These are phyloP conservation scores for Maccullochella peelii DNA, from an alignment of 2,113 vertebrate species.

Conservation along the genomic window DNA sequence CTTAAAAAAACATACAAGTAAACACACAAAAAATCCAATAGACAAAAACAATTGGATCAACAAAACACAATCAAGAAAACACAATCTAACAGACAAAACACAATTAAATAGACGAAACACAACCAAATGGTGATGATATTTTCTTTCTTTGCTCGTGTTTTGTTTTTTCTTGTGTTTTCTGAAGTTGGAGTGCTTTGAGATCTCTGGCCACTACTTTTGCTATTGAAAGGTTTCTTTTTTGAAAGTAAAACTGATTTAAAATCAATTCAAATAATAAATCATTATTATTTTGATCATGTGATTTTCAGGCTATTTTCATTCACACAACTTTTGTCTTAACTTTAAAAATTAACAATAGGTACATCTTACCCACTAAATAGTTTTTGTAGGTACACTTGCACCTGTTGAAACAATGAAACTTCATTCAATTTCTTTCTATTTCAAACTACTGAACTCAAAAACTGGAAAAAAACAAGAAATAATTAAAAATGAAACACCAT, in stretches of 20 bases:
- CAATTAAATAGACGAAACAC: not conserved
- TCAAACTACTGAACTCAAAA: slow-evolving; percentile 13
- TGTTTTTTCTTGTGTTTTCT: not conserved
- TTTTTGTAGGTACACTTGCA: not conserved
- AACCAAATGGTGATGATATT: not conserved
- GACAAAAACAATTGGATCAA: not conserved
- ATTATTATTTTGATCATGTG: not conserved
- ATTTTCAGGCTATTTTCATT: slow-evolving; percentile 1
- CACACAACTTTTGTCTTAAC: not conserved
- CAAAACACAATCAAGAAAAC: not conserved
- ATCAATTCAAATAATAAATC: not conserved
- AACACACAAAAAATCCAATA: not conserved
- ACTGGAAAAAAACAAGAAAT: slow-evolving; percentile 37
- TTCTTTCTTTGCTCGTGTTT: not conserved
- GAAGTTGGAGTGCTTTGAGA: not conserved
- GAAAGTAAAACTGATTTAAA: not conserved
- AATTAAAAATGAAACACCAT: slow-evolving; percentile 35
- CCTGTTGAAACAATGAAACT: not conserved
- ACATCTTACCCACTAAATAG: not conserved
- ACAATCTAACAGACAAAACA: not conserved
- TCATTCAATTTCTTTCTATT: not conserved
- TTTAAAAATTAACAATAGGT: not conserved
- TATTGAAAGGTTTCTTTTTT: not conserved
- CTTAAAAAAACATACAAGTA: not conserved
- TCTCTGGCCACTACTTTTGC: not conserved